Evolutionary conservation across 2,113 vertebrate species (phyloP).

Genomic region (Argyrosomus japonicus): DNA sequence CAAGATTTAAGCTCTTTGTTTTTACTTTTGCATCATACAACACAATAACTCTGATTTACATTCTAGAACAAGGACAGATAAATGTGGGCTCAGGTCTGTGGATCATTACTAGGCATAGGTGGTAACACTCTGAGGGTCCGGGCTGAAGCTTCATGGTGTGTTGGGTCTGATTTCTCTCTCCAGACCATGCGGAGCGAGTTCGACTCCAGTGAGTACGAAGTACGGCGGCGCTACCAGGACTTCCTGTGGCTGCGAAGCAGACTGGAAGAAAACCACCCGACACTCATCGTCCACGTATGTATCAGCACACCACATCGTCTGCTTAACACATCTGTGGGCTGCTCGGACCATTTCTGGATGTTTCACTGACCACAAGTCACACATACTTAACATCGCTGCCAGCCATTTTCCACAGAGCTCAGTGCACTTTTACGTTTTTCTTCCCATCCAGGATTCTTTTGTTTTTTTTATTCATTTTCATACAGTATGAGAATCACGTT

Average conservation of each 20-base stretch:
- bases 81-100: neutral
- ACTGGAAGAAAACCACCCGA: slow-evolving; percentile 93
- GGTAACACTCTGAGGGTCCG: no score
- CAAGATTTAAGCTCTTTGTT: no score
- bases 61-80: neutral
- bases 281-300: slow-evolving; percentile 94
- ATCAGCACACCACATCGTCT: neutral
- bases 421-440: neutral
- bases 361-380: neutral
- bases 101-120: no score
- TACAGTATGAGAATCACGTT: neutral
- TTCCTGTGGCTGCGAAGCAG: slow-evolving; percentile 93
- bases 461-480: neutral
- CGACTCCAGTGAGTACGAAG: slow-evolving; percentile 95
- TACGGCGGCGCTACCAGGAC: slow-evolving; percentile 95
- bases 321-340: neutral
- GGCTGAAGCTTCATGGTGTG: neutral
- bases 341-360: neutral
- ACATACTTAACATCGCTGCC: neutral
- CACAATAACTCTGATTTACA: no score
- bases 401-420: neutral
- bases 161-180: neutral
- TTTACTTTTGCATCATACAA: no score
- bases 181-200: slow-evolving; percentile 95
- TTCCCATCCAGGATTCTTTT: neutral